Evolutionary conservation across 1,140 invertebrate genomes (phyloP).

Genomic region (Vanessa atalanta): DNA sequence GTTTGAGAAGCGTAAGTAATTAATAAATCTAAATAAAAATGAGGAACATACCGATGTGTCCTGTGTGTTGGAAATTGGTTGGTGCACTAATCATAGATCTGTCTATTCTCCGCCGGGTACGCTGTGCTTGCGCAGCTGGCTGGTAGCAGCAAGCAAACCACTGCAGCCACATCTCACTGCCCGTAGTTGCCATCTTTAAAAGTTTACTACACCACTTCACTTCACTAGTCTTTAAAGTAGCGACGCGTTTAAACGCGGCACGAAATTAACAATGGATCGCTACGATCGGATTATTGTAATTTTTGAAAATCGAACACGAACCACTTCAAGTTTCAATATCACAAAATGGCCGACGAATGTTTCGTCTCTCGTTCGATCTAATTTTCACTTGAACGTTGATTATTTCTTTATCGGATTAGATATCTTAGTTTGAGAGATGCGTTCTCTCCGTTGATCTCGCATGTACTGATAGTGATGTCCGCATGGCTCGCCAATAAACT

Average conservation of each 20-base stretch:
- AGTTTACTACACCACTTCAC: conserved; percentile 42
- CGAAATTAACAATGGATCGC: neutral
- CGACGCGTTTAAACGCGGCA: conserved; percentile 43
- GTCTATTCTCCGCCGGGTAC: conserved; percentile 89
- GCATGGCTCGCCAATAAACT: conserved; percentile 68
- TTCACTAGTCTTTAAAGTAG: conserved; percentile 33
- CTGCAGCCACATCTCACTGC: conserved; percentile 90
- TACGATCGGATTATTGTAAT: conserved; percentile 3
- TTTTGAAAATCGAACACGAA: conserved; percentile 4
- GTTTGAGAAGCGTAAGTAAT: no score
- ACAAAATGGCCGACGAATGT: conserved; percentile 14
- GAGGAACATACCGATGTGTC: conserved; percentile 82
- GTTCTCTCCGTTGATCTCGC: conserved; percentile 50
- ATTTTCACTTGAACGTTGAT: conserved; percentile 24
- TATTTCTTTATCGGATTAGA: conserved; percentile 3
- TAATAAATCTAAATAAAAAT: neutral
- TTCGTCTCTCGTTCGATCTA: neutral
- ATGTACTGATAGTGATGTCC: conserved; percentile 52
- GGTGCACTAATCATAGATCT: conserved; percentile 95
- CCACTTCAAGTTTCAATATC: conserved; percentile 4
- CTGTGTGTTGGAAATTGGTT: conserved; percentile 96
- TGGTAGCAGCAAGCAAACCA: conserved; percentile 93
- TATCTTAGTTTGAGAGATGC: conserved; percentile 37
- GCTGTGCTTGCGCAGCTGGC: conserved; percentile 83
- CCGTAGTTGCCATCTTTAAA: conserved; percentile 84